These are phyloP conservation scores for Oeneis ivallda DNA, from an alignment of 2,888 invertebrate species.

Conservation along the genomic window DNA sequence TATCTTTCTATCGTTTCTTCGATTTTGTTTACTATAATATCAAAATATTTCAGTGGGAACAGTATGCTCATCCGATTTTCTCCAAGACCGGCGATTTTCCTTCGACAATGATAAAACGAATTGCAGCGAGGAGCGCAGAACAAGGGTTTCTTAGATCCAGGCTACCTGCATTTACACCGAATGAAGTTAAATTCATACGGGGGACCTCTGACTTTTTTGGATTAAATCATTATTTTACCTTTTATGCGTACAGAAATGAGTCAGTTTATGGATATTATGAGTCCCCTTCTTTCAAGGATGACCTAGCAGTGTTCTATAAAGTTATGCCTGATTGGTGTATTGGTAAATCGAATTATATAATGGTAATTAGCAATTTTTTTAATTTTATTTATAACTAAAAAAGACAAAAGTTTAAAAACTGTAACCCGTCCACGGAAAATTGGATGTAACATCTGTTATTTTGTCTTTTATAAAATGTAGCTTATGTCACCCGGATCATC, in stretches of 20 bases:
- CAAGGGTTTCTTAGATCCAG: constrained; percentile 65
- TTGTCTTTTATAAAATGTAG: too few species aligned
- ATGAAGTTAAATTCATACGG: constrained; percentile 53
- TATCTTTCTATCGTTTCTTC: too few species aligned
- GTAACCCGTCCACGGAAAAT: too few species aligned
- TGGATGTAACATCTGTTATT: too few species aligned
- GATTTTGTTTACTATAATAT: too few species aligned
- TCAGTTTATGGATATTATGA: constrained; percentile 29
- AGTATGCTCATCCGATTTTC: constrained; percentile 32
- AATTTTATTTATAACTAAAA: too few species aligned
- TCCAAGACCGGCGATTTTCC: constrained; percentile 65
- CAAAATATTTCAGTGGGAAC: constrained; percentile 29
- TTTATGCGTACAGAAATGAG: constrained; percentile 42
- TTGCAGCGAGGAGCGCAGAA: constrained; percentile 58
- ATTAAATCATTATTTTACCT: constrained; percentile 84
- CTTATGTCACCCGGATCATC: too few species aligned
- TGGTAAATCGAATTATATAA: constrained; percentile 35
- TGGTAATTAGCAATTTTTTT: constrained; percentile 30
- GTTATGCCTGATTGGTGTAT: constrained; percentile 40
- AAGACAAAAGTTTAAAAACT: too few species aligned
- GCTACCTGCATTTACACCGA: constrained; percentile 62
- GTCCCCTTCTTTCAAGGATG: constrained; percentile 40
- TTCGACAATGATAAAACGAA: constrained; percentile 53
- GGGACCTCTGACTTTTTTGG: constrained; percentile 58
- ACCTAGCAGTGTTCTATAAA: constrained; percentile 40